Conservation (phyloP, 2,888 invertebrate species). For the Fragum fragum region DNA sequence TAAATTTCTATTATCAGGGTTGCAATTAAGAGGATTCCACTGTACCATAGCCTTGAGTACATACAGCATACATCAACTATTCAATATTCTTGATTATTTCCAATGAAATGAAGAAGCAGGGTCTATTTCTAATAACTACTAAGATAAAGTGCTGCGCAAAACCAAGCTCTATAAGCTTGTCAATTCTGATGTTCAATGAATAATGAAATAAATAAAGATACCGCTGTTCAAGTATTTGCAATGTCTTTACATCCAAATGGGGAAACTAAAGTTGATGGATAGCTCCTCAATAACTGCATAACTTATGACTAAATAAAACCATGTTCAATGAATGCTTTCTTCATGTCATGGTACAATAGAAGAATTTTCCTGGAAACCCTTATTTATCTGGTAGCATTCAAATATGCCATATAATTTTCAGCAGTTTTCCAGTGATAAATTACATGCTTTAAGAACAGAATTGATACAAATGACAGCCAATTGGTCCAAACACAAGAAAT, state of each 20-base stretch:
- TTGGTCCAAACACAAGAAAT: too few species aligned
- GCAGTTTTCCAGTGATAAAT: too few species aligned
- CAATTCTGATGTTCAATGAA: constrained; percentile 36
- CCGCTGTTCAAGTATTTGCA: constrained; percentile 11
- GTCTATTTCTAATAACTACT: constrained; percentile 10
- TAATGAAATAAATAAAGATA: constrained; percentile 48
- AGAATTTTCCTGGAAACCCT: too few species aligned
- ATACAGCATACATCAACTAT: too few species aligned
- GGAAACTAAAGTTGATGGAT: constrained; percentile 7
- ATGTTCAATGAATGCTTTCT: neutral
- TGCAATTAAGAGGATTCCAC: too few species aligned
- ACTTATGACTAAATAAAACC: constrained; percentile 14
- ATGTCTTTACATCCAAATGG: neutral
- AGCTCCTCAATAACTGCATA: neutral
- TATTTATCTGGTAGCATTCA: too few species aligned
- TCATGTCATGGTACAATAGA: too few species aligned
- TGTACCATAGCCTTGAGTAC: too few species aligned
- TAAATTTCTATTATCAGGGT: too few species aligned
- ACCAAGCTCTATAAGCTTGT: constrained; percentile 50
- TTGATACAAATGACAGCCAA: too few species aligned
- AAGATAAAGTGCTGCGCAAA: constrained; percentile 47
- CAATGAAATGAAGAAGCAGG: constrained; percentile 3
- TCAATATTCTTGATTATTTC: constrained; percentile 17
- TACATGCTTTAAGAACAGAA: too few species aligned
- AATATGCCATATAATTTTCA: too few species aligned